Base-by-base conservation (phyloP, 2,113 vertebrate genomes). In the Ciconia boyciana region DNA sequence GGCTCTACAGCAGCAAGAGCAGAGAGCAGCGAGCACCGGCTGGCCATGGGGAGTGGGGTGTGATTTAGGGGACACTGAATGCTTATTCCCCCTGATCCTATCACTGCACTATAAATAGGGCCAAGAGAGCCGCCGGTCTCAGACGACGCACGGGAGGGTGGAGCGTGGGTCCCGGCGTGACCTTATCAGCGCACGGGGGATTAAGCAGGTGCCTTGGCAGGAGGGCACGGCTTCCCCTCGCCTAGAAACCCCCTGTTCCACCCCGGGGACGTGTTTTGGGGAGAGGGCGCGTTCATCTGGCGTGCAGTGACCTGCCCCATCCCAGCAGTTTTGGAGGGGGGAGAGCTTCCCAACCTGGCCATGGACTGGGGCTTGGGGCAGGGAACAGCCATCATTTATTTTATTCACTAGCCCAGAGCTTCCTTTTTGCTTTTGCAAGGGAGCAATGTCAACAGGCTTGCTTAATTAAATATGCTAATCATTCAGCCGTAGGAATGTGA, bases 81-180 rank as follows among this genome's bases (percentile, higher is more conserved):
- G 71, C 91, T 97, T 87, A 97, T 95, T 90, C 83, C 21, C 48
- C 79, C 83, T 94, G 94, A 97, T 96, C 89, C 91, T 94, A 62
- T 97, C 89, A 93, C 43, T 0, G 39, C 24, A 5, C 94, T 93
- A 96, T 94, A 95, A 95, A 94, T 97, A 97, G 85, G 71, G 58
- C 24, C 36, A 34, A 41, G 57, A 69, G 77, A 82, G 66, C 41
- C 0, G 5, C 39, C 4, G 3, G 49, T 20, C 78, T 48, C 66
- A 51, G 87, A 28, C 20, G 1, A 29, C 2, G 2, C 31, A 15
- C 1, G 3, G 65, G 69, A 79, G 57, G 89, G 66, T 74, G 75
- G 75, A 86, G 46, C 11, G 0, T 2, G 4, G 89, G 64, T 84
- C 91, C 95, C 3, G 6, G 76, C 1, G 0, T 94, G 95, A 96